These are phyloP conservation scores for Thalassarche chlororhynchos DNA, from an alignment of 2,113 vertebrate species.

Conservation along the genomic window DNA sequence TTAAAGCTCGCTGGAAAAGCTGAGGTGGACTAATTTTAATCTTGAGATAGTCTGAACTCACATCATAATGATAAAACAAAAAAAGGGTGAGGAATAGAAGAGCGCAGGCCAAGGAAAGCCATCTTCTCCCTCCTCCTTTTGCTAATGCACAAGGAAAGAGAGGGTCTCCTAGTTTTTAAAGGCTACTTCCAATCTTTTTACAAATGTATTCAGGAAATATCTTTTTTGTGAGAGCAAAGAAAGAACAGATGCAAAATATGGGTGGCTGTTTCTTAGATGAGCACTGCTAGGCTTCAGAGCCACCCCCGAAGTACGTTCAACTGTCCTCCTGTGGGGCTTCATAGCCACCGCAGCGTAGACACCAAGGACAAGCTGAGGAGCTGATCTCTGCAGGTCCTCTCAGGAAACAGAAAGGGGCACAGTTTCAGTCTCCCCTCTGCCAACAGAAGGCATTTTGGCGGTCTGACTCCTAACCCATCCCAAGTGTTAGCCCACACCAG, in stretches of 20 bases:
- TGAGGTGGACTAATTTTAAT: background rate
- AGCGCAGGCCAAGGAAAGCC: background rate
- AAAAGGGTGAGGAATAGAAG: background rate
- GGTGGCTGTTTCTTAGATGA: background rate
- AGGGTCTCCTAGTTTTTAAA: background rate
- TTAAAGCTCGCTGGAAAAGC: background rate
- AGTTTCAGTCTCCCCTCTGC: background rate
- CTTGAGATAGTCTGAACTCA: background rate
- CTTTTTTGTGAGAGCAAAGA: background rate
- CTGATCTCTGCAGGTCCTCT: background rate
- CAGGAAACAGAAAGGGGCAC: background rate
- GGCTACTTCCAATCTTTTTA: background rate
- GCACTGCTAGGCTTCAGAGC: background rate
- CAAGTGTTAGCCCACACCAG: rapidly evolving
- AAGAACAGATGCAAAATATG: background rate
- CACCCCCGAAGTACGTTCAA: rapidly evolving
- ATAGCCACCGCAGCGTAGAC: rapidly evolving
- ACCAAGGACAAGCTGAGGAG: background rate
- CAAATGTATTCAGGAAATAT: background rate
- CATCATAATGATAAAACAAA: background rate
- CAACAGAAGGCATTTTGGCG: background rate
- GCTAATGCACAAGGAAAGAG: background rate
- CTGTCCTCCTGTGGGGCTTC: background rate
- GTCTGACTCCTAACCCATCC: background rate
- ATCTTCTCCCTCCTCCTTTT: background rate